Conservation (phyloP, 2,113 vertebrate species). For the Brevimyrus niger region DNA sequence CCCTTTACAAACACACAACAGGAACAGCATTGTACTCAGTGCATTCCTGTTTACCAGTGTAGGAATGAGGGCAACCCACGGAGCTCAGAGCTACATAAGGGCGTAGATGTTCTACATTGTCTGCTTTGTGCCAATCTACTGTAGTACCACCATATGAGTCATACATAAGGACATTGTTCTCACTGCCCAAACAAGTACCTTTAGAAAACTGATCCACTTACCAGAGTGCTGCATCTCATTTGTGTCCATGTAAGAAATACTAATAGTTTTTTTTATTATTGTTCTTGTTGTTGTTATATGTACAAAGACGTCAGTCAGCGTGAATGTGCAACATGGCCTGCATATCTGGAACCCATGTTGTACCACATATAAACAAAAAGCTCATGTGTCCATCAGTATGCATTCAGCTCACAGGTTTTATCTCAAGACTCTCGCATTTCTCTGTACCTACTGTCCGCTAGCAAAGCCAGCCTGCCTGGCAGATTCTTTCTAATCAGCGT, state of each 20-base stretch:
- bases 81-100: background rate
- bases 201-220: background rate
- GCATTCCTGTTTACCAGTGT: constrained; percentile 22
- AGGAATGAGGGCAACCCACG: constrained; percentile 13
- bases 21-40: constrained; percentile 4
- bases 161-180: background rate
- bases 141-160: background rate
- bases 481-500: background rate
- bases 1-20: constrained; percentile 19
- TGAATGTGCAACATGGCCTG: background rate
- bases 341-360: background rate
- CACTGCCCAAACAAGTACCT: background rate
- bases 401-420: background rate
- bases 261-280: background rate
- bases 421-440: background rate
- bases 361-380: background rate
- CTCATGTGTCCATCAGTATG: background rate
- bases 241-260: background rate
- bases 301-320: background rate
- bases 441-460: background rate
- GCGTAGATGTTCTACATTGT: background rate
- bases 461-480: background rate
- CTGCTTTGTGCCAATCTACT: constrained; percentile 4
- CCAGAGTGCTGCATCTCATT: background rate
- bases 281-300: background rate